Evolutionary conservation across 1,140 invertebrate species (phyloP), one percentile per base, ranked within the genome.

Genomic region (Neotoxoptera formosana): DNA sequence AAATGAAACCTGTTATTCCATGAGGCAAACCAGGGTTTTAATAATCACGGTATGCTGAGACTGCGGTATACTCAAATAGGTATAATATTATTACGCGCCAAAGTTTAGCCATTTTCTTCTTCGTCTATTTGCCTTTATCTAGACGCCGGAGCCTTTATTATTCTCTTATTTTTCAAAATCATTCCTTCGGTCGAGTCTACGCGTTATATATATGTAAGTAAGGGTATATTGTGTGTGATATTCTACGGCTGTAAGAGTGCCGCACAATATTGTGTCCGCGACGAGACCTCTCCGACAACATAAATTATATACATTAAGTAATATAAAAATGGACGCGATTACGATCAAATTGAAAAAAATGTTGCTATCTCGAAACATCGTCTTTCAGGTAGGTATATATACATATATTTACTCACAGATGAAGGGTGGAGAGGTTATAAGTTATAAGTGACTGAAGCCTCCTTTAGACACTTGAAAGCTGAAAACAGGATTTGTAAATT

Each of bases 321-420:
- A 34, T 17, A 23, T 21, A 88, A 45, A 76, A 25, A 93, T 93
- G 91, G 91, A 93, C 7, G 53, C 25, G 25, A 41, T 93, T 7
- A 93, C 48, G 3, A 93, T 53, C 20, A 86, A 84, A 86, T 93
- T 93, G 14, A 93, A 93, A 41, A 93, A 83, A 86, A 93, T 93
- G 91, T 53, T 93, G 17, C 91, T 93, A 1, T 93, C 91, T 0
- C 34, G 45, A 86, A 83, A 93, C 7, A 3, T n/a, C 0, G 48
- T 84, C 2, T 41, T 84, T 45, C 91, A 93, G 48, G 91, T 93
- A 86, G 11, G 25, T 67, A 11, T n/a, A 67, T 53, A 34, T 88
- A 51, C 48, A 17, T 20, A 34, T 87, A 21, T 53, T 21, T 20
- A 3, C n/a, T n/a, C 51, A 53, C 21, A 53, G 7, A 53, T 67